These are phyloP conservation scores for Idaea straminata DNA, from an alignment of 2,888 invertebrate genomes.

Conservation along the genomic window DNA sequence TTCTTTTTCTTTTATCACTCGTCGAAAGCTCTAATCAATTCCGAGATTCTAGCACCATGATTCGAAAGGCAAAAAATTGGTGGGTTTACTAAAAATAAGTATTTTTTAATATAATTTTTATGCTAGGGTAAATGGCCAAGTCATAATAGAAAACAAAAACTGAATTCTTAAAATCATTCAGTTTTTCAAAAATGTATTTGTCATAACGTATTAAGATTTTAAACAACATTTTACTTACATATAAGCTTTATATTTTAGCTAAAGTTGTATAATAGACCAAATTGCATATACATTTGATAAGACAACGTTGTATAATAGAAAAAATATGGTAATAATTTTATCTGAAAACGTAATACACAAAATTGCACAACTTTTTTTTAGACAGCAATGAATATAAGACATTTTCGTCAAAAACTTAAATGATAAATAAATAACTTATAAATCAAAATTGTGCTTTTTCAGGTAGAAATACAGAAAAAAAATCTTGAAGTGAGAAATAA, in stretches of 20 bases:
- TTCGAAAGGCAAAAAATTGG: conserved; percentile 35
- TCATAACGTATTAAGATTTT: too few species aligned
- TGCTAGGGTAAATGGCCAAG: neutral
- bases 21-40: conserved; percentile 20
- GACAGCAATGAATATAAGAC: too few species aligned
- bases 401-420: neutral
- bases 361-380: too few species aligned
- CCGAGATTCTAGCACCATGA: conserved; percentile 43
- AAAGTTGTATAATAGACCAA: neutral
- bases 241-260: neutral
- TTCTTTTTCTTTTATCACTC: conserved; percentile 17
- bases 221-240: too few species aligned
- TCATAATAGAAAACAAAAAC: neutral
- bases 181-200: neutral
- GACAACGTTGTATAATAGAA: neutral
- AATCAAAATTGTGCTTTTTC: neutral
- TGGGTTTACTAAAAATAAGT: conserved; percentile 35
- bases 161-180: neutral
- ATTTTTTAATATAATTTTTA: conserved; percentile 12
- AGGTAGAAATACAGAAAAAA: too few species aligned
- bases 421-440: neutral
- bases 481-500: too few species aligned
- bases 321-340: neutral
- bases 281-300: neutral
- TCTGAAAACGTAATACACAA: too few species aligned